Evolutionary conservation across 1,140 invertebrate genomes (phyloP).

Genomic region (Cyphomyrmex costatus): DNA sequence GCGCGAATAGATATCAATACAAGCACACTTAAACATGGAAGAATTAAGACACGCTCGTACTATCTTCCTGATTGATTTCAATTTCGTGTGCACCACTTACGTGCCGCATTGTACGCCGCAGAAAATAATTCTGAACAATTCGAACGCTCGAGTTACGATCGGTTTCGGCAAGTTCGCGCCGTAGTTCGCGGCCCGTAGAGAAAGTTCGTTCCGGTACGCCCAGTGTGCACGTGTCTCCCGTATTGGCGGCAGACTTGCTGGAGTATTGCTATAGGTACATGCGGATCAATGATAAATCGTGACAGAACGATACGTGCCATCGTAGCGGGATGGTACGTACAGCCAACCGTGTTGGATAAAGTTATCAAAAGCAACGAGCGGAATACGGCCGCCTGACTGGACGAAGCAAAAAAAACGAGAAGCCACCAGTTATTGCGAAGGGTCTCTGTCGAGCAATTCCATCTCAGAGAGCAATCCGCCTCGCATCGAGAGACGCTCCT

Average conservation of each 20-base stretch:
- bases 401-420: neutral
- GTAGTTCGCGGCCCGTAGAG: constrained; percentile 29
- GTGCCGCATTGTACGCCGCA: constrained; percentile 25
- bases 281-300: constrained; percentile 75
- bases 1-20: neutral
- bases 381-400: constrained; percentile 12
- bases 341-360: constrained; percentile 58
- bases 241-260: constrained; percentile 18
- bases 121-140: constrained; percentile 57
- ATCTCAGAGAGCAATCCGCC: constrained; percentile 66
- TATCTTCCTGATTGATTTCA: constrained; percentile 31
- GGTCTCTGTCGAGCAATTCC: constrained; percentile 70
- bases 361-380: constrained; percentile 72
- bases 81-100: constrained; percentile 41
- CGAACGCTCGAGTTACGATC: constrained; percentile 32
- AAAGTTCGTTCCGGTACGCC: constrained; percentile 37
- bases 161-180: constrained; percentile 47
- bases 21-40: neutral
- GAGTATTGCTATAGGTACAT: constrained; percentile 30
- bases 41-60: neutral
- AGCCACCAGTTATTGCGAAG: constrained; percentile 70
- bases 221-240: constrained; percentile 14
- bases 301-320: constrained; percentile 71
- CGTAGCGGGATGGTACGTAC: constrained; percentile 48
- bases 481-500: constrained; percentile 64